phyloP scores from a whole-genome alignment of 2,888 invertebrate species.

The Philereme vetulata region DNA sequence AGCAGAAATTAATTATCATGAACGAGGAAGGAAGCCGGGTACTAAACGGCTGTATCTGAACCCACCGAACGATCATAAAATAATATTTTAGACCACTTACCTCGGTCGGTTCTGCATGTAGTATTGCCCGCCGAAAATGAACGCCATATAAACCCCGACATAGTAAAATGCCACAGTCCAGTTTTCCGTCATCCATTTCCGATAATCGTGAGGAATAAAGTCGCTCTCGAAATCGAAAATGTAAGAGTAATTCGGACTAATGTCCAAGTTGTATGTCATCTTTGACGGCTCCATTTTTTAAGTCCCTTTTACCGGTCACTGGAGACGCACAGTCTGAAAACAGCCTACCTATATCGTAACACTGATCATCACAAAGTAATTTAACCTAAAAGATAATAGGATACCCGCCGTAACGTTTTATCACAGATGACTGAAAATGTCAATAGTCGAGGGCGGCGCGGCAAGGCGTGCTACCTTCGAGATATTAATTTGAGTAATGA shows the following conservation, averaged over 20 bases:
- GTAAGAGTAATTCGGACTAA: conserved; percentile 95
- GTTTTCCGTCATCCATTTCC: conserved; percentile 97
- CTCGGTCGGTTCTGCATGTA: conserved; percentile 96
- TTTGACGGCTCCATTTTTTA: conserved; percentile 65
- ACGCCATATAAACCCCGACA: conserved; percentile 94
- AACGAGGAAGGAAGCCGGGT: conserved; percentile 8
- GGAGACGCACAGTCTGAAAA: conserved; percentile 50
- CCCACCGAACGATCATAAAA: not conserved
- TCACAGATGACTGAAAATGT: conserved; percentile 75
- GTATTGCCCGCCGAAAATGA: conserved; percentile 96
- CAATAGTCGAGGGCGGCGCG: conserved; percentile 60
- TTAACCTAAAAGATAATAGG: conserved; percentile 73
- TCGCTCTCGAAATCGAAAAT: conserved; percentile 97
- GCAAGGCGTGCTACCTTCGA: conserved; percentile 59
- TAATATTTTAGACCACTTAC: conserved; percentile 57
- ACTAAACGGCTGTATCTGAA: not conserved
- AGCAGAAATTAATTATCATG: not conserved
- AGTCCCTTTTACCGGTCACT: conserved; percentile 50
- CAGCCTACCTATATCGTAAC: conserved; percentile 50
- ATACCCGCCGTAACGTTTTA: conserved; percentile 68
- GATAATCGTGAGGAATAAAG: conserved; percentile 94
- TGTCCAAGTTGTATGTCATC: conserved; percentile 80
- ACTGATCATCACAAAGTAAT: conserved; percentile 75
- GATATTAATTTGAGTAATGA: conserved; percentile 66
- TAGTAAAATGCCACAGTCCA: conserved; percentile 97